A percentile compares a stretch with the other conserved stretches of the same genome.
Conservation (phyloP, 2,113 vertebrate genomes). For the Peromyscus leucopus region DNA sequence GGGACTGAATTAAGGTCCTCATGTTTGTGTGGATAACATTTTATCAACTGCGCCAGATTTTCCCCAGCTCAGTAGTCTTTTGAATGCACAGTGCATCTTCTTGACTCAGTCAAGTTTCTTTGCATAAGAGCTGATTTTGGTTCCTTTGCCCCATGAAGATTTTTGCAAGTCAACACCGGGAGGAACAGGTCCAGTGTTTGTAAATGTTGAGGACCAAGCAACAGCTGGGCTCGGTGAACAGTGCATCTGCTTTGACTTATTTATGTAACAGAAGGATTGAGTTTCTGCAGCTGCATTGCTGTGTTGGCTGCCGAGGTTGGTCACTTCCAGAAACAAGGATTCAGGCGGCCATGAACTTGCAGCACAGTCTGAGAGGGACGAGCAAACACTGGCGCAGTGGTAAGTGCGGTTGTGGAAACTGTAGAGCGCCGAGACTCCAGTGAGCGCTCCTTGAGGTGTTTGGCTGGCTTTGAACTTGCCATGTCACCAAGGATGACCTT, state of each 20-base stretch:
- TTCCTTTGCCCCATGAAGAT: not conserved
- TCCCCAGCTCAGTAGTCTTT: not conserved
- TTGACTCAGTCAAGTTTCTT: not conserved
- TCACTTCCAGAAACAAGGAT: not conserved
- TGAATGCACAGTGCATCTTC: not conserved
- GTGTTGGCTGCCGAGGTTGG: not conserved
- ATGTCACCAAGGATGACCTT: not conserved
- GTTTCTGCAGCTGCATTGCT: not conserved
- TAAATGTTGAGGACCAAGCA: not conserved
- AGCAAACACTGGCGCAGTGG: too few relatives aligned
- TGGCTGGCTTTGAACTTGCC: not conserved
- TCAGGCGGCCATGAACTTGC: not conserved
- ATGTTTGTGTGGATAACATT: not conserved
- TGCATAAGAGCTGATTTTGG: constrained; percentile 4
- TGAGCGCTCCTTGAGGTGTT: not conserved
- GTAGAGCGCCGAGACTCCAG: not conserved
- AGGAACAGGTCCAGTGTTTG: not conserved
- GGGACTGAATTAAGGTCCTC: not conserved
- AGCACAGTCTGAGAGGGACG: not conserved
- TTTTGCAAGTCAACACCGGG: not conserved
- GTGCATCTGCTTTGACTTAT: not conserved
- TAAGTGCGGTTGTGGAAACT: not conserved
- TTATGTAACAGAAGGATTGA: not conserved
- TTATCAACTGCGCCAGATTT: not conserved
- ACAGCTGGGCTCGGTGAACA: not conserved